Evolutionary conservation across 1,140 invertebrate genomes (phyloP), one percentile per base, ranked within the genome.

Genomic region (Drosophila sucinea): DNA sequence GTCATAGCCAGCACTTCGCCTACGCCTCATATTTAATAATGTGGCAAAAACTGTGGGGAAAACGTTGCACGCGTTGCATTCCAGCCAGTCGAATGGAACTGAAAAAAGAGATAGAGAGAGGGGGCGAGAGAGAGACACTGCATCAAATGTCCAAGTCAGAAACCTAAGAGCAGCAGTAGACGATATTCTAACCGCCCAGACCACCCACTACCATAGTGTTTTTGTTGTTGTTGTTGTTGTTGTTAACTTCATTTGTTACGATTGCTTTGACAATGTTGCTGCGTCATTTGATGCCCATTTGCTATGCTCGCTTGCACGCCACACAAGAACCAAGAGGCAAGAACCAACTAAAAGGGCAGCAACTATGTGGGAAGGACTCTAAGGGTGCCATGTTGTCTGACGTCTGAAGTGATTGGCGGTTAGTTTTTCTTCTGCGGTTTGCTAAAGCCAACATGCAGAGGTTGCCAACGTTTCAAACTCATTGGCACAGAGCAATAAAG

Each of bases 211-310:
- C 4, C 4, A 27, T 23, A 65, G 35, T 44, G 66, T 57, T 38
- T 2, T 38, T 40, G 41, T 38, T 32, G 33, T 2, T 2, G 27
- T 54, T 38, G 23, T 11, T 29, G 6, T 11, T 60, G 63, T 35
- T 73, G 79, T 81, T 83, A 84, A 89, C 83, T 86, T 86, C 83
- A 87, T 87, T 86, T 87, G 79, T 86, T 83, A 83, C 83, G 76
- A 87, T 86, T 86, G 84, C 83, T 87, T 86, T 86, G 83, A 87
- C 83, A 86, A 86, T 86, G 83, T 83, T 86, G 83, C 83, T 80
- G 76, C 83, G 77, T 83, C 83, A 86, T 86, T 85, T 81, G 82
- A 86, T 81, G 81, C 82, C 82, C 81, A 81, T 86, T 86, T 86
- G 79, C 69, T 67, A 71, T 33, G 70, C 70, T 74, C 73, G 60